A percentile compares a stretch with the other conserved stretches of the same genome.
Evolutionary conservation across 2,113 vertebrate species (phyloP).

Genomic region (Syrrhaptes paradoxus): DNA sequence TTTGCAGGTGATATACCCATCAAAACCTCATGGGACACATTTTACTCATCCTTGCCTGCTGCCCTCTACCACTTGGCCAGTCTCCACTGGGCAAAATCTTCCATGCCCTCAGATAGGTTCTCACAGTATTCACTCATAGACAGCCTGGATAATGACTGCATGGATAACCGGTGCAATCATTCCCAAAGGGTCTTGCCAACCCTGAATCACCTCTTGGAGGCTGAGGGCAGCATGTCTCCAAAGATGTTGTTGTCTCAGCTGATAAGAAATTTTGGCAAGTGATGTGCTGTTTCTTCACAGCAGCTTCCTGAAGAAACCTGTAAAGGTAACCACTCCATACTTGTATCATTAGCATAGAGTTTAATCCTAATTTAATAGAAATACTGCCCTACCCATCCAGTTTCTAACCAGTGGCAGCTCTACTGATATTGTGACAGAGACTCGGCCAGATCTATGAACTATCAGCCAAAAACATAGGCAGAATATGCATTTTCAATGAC

Average conservation of each 20-base stretch:
- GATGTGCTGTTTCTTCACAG: background rate
- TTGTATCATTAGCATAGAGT: background rate
- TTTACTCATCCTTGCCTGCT: background rate
- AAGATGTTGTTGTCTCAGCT: background rate
- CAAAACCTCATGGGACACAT: background rate
- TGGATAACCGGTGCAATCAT: background rate
- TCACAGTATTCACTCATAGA: background rate
- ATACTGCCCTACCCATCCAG: background rate
- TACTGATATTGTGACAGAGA: background rate
- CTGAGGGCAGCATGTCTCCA: background rate
- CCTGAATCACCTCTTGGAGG: background rate
- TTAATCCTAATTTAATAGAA: background rate
- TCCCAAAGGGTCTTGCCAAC: background rate
- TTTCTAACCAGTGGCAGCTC: background rate
- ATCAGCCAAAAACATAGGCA: background rate
- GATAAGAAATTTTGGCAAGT: background rate
- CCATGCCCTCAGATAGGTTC: fast-evolving
- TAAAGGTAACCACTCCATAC: background rate
- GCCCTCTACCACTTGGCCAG: background rate
- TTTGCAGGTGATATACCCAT: background rate
- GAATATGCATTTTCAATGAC: background rate
- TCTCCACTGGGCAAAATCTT: background rate
- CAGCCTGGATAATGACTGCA: background rate
- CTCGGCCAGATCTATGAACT: background rate
- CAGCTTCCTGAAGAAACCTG: background rate